Evolutionary conservation across 1,140 invertebrate species (phyloP).

Genomic region (Drosophila ohnishii): DNA sequence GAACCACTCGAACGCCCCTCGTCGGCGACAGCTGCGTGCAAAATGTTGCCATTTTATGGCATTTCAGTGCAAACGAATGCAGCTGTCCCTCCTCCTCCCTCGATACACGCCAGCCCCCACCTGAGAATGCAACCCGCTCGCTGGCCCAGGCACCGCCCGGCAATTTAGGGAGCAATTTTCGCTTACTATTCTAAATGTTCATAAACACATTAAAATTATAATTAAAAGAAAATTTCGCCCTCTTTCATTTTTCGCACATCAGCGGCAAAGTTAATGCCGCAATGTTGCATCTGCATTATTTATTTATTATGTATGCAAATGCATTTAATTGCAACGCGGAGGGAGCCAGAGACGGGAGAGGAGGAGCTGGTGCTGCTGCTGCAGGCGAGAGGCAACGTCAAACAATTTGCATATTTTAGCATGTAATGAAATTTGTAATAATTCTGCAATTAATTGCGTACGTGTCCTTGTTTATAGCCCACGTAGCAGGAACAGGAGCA

Average conservation of each 20-base stretch:
- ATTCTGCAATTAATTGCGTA: conserved; percentile 81
- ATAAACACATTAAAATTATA: conserved; percentile 81
- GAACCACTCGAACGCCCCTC: conserved; percentile 41
- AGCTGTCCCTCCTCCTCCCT: conserved; percentile 48
- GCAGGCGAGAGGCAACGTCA: conserved; percentile 45
- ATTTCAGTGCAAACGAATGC: conserved; percentile 48
- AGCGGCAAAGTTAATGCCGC: conserved; percentile 47
- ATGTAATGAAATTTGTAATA: conserved; percentile 82
- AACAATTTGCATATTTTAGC: conserved; percentile 82
- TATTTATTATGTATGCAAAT: conserved; percentile 81
- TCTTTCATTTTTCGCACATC: conserved; percentile 50
- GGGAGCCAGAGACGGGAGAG: not conserved
- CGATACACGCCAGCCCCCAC: conserved; percentile 1
- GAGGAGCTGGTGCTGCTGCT: conserved; percentile 8
- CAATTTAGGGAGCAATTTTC: conserved; percentile 71
- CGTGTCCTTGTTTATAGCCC: conserved; percentile 72
- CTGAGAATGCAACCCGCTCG: conserved; percentile 13
- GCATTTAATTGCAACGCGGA: conserved; percentile 74
- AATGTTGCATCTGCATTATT: conserved; percentile 74
- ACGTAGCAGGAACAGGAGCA: conserved; percentile 32
- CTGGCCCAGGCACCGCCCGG: conserved; percentile 1
- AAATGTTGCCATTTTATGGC: conserved; percentile 58
- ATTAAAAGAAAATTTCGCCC: conserved; percentile 70
- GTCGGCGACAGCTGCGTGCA: conserved; percentile 54
- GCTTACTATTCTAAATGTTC: conserved; percentile 75